A percentile compares a stretch with the other conserved stretches of the same genome.
These are phyloP conservation scores for Falcunculus frontatus DNA, from an alignment of 2,113 vertebrate species.

Conservation along the genomic window DNA sequence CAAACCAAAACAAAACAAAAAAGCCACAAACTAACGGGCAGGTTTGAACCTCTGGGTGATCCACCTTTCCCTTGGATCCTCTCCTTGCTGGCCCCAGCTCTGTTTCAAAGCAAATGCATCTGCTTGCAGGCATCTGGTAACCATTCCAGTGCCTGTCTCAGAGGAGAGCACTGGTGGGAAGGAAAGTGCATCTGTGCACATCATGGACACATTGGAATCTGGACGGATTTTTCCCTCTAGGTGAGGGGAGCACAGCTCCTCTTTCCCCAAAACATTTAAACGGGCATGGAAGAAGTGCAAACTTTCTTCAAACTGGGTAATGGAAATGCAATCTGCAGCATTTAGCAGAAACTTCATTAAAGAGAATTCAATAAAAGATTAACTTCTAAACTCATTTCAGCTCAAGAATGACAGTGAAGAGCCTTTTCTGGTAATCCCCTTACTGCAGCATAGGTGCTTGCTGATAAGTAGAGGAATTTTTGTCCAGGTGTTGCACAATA, in stretches of 20 bases:
- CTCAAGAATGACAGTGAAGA: not conserved
- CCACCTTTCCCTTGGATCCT: not conserved
- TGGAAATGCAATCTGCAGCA: not conserved
- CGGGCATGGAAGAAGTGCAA: not conserved
- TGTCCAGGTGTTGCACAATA: constrained; percentile 11
- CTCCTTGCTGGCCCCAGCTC: not conserved
- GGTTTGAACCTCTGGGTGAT: not conserved
- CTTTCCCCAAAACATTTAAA: not conserved
- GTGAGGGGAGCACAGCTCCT: not conserved
- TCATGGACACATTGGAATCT: not conserved
- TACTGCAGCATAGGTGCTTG: not conserved
- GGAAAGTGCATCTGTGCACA: not conserved
- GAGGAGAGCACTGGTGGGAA: not conserved
- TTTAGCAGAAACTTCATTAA: not conserved
- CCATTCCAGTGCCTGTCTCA: not conserved
- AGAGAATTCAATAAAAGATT: not conserved
- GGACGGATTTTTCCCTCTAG: not conserved
- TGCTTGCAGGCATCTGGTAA: not conserved
- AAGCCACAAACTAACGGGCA: not conserved
- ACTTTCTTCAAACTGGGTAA: not conserved
- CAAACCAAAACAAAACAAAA: not conserved
- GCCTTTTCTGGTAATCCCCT: not conserved
- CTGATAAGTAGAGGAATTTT: not conserved
- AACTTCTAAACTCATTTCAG: not conserved
- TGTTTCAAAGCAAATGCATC: not conserved